Percentiles rank a stretch among this genome's conserved stretches.
These are phyloP conservation scores for Pagrus major DNA, from an alignment of 2,113 vertebrate genomes.

Conservation along the genomic window DNA sequence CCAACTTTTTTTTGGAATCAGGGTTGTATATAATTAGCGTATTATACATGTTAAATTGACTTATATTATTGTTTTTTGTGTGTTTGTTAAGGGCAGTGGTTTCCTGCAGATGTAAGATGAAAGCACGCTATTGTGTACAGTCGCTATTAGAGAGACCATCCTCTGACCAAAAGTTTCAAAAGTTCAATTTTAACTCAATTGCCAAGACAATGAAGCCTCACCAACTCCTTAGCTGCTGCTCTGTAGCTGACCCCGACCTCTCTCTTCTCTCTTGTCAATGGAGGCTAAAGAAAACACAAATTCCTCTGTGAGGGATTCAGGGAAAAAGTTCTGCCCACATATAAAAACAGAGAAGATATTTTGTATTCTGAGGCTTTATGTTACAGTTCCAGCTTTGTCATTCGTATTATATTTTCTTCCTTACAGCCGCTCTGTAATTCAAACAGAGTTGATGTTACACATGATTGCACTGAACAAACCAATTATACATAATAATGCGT, in stretches of 20 bases:
- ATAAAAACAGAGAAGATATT: not conserved
- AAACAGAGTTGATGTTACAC: constrained; percentile 33
- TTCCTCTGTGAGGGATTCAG: constrained; percentile 16
- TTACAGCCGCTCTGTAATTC: constrained; percentile 37
- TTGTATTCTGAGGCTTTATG: constrained; percentile 5
- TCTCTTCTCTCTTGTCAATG: not conserved
- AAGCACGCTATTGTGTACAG: not conserved
- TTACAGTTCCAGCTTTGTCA: constrained; percentile 19
- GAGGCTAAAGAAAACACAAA: constrained; percentile 33
- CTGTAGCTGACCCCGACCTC: not conserved
- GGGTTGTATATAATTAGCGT: not conserved
- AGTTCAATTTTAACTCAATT: not conserved
- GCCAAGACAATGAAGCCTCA: not conserved
- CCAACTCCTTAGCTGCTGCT: not conserved
- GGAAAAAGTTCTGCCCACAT: not conserved
- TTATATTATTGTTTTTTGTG: not conserved
- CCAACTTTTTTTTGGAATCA: too few species aligned
- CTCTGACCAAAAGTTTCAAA: constrained; percentile 6
- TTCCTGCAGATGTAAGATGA: constrained; percentile 33
- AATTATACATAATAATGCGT: constrained; percentile 27
- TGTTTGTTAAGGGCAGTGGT: not conserved
- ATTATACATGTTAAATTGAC: not conserved
- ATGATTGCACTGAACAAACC: constrained; percentile 20
- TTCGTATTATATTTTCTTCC: constrained; percentile 23
- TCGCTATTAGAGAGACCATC: not conserved